A percentile compares a stretch with the other conserved stretches of the same genome.
These are phyloP conservation scores for Hemithea aestivaria DNA, from an alignment of 2,888 invertebrate species.

Conservation along the genomic window DNA sequence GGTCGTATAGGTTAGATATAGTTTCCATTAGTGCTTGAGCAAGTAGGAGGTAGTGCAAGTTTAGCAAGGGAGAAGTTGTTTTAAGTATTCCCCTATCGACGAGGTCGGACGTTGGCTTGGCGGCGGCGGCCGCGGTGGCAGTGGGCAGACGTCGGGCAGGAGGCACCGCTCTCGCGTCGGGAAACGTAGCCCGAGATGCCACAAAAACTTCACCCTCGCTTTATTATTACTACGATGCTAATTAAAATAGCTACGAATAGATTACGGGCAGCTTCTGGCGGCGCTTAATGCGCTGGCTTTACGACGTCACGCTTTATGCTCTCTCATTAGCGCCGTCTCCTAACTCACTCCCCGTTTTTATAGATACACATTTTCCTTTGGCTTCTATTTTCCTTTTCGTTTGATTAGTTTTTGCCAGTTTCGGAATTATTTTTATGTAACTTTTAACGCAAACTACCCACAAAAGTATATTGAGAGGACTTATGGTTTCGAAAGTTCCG, in stretches of 20 bases:
- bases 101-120: constrained; percentile 30
- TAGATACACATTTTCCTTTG: constrained; percentile 52
- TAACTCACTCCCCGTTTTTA: constrained; percentile 57
- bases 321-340: constrained; percentile 71
- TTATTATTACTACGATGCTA: constrained; percentile 73
- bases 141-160: constrained; percentile 36
- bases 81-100: constrained; percentile 59
- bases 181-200: constrained; percentile 59
- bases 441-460: constrained; percentile 25
- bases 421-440: constrained; percentile 23
- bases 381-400: constrained; percentile 39
- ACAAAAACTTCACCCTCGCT: constrained; percentile 70
- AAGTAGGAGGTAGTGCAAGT: constrained; percentile 48
- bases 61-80: constrained; percentile 57
- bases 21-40: constrained; percentile 50
- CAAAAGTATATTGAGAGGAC: constrained; percentile 24
- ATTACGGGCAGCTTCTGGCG: constrained; percentile 73
- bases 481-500: constrained; percentile 22
- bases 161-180: constrained; percentile 45
- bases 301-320: constrained; percentile 75
- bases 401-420: constrained; percentile 37
- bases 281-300: constrained; percentile 73
- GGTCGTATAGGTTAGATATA: constrained; percentile 32
- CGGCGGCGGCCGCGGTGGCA: constrained; percentile 27
- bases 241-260: constrained; percentile 77